These are phyloP conservation scores for Tamias sibiricus DNA, from an alignment of 2,113 vertebrate species.

Conservation along the genomic window DNA sequence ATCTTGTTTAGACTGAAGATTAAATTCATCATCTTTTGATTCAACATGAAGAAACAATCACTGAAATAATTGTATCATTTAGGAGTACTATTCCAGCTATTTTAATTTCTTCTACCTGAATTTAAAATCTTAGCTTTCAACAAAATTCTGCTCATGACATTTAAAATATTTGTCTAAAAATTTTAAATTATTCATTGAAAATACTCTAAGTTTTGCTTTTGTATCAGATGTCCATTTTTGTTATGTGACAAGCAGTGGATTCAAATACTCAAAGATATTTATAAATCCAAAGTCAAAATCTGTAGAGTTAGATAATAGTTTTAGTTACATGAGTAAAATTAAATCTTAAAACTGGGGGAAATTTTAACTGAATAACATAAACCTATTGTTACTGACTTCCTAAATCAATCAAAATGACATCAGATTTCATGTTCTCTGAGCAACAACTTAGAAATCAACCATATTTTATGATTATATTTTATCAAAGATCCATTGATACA, in stretches of 20 bases:
- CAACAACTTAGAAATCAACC: constrained; percentile 56
- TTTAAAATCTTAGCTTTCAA: constrained; percentile 15
- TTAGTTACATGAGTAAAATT: constrained; percentile 81
- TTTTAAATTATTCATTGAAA: background rate
- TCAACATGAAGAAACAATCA: background rate
- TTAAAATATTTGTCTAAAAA: background rate
- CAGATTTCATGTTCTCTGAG: constrained; percentile 67
- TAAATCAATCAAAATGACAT: constrained; percentile 83
- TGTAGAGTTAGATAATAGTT: constrained; percentile 77
- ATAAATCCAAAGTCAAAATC: constrained; percentile 74
- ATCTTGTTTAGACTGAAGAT: background rate
- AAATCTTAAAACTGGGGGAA: constrained; percentile 81
- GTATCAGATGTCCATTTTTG: background rate
- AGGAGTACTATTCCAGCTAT: background rate
- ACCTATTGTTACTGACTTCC: constrained; percentile 76
- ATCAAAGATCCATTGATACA: constrained; percentile 13
- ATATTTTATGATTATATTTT: constrained; percentile 61
- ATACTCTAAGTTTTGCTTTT: background rate
- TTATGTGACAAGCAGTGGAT: constrained; percentile 75
- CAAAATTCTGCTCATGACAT: constrained; percentile 40
- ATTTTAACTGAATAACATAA: constrained; percentile 75
- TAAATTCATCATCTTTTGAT: constrained; percentile 29
- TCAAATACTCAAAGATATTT: constrained; percentile 83
- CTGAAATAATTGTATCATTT: background rate
- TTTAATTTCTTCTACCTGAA: constrained; percentile 35